Percentiles rank a stretch among this genome's conserved stretches.
Evolutionary conservation across 2,888 invertebrate genomes (phyloP).

Genomic region (Temnothorax rugatulus): DNA sequence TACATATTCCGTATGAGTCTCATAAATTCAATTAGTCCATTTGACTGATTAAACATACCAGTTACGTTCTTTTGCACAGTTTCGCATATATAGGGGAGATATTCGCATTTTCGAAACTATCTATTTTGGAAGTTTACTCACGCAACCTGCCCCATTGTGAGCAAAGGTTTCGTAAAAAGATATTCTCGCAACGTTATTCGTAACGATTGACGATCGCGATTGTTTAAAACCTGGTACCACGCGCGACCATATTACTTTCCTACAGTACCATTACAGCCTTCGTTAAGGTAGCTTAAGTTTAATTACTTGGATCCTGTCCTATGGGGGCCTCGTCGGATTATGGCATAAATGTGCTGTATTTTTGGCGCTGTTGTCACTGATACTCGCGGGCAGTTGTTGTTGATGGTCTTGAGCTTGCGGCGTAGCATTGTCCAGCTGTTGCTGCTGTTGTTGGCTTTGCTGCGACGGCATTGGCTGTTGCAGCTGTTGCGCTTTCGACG

Average conservation of each 20-base stretch:
- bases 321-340: slow-evolving; percentile 85
- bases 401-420: slow-evolving; percentile 77
- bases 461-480: slow-evolving; percentile 70
- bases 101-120: slow-evolving; percentile 70
- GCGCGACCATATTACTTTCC: slow-evolving; percentile 71
- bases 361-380: slow-evolving; percentile 77
- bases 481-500: slow-evolving; percentile 70
- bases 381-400: slow-evolving; percentile 77
- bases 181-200: slow-evolving; percentile 31
- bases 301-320: slow-evolving; percentile 81
- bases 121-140: slow-evolving; percentile 64
- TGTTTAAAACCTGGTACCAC: slow-evolving; percentile 59
- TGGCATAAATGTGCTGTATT: slow-evolving; percentile 84
- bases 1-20: slow-evolving; percentile 34
- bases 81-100: slow-evolving; percentile 63
- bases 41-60: slow-evolving; percentile 29
- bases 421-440: slow-evolving; percentile 70
- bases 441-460: slow-evolving; percentile 69
- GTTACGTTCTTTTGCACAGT: slow-evolving; percentile 40
- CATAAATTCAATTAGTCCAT: slow-evolving; percentile 34
- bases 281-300: slow-evolving; percentile 85
- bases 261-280: slow-evolving; percentile 82
- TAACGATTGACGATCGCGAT: slow-evolving; percentile 56
- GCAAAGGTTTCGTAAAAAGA: slow-evolving; percentile 45
- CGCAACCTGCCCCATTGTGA: slow-evolving; percentile 30